Evolutionary conservation across 2,113 vertebrate species (phyloP), one percentile per base, ranked within the genome.

Genomic region (Neofelis nebulosa): DNA sequence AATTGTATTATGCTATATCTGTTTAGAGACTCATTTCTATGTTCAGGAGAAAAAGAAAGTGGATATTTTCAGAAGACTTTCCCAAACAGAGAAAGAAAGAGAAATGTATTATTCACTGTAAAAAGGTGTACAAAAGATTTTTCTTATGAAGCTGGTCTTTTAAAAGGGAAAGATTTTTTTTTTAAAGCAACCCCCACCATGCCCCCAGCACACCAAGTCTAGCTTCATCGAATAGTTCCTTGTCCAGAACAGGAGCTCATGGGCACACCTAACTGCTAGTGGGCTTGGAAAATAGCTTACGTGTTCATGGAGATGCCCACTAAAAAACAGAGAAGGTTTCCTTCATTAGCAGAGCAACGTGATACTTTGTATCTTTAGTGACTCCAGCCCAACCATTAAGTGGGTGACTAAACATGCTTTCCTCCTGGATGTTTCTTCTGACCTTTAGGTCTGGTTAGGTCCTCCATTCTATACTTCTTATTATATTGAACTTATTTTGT

Each of bases 1-100:
- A 94, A 94, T 94, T 85, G 0, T 92, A 87, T 91, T 78, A 85
- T 79, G 57, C 76, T 78, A 4, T 71, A 85, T 85, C 55, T 27
- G 6, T 78, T 89, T 93, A 33, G 33, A 95, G 78, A 86, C 13
- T 88, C 29, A 50, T 93, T 95, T 81, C 23, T 85, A 33, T n/a
- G 19, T 79, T 85, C 5, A 86, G n/a, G 82, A 74, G 74, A 27
- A 11, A 82, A 66, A 86, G 61, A 89, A 41, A 52, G 2, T 93
- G 71, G 33, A 84, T 50, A 88, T 19, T 94, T 92, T 52, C 4
- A 41, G 38, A 85, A 55, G 21, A 2, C 14, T 90, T 50, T 90
- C 11, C 36, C 13, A 50, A n/a, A 73, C 86, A 79, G 3, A 86
- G 11, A 31, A n/a, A 18, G 14, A 82, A 36, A 57, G 31, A 76